These are phyloP conservation scores for Leucopternis melanops DNA, from an alignment of 2,113 vertebrate genomes.

Conservation along the genomic window DNA sequence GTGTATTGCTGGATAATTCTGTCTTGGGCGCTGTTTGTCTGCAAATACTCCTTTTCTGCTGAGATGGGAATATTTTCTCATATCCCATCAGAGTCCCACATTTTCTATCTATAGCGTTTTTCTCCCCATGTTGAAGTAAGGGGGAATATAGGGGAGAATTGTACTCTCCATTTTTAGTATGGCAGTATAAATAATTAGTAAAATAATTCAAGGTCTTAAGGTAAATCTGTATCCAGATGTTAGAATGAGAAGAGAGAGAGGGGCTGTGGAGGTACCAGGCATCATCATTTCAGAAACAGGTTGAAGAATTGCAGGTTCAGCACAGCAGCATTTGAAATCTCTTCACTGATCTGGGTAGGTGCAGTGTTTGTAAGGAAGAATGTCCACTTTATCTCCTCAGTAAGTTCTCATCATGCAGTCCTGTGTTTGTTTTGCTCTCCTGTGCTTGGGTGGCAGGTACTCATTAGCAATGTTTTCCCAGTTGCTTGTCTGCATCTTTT, in stretches of 20 bases:
- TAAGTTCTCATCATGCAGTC: not conserved
- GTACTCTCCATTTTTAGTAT: not conserved
- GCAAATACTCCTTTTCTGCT: not conserved
- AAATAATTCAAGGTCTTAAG: not conserved
- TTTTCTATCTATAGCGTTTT: conserved; percentile 7
- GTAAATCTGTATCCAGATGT: not conserved
- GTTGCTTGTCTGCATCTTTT: not conserved
- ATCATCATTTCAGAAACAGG: not conserved
- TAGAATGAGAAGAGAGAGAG: not conserved
- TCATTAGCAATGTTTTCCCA: not conserved
- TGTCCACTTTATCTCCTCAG: not conserved
- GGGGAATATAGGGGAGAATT: not conserved
- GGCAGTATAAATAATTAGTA: not conserved
- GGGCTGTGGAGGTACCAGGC: not conserved
- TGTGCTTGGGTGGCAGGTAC: not conserved
- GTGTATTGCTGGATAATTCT: not conserved
- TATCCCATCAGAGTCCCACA: not conserved
- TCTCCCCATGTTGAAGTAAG: not conserved
- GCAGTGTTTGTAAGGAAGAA: too few species aligned
- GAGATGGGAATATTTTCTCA: not conserved
- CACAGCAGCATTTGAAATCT: not conserved
- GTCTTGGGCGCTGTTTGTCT: not conserved
- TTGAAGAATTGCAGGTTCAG: not conserved
- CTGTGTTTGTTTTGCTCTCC: not conserved
- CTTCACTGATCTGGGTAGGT: not conserved